Conservation (phyloP, 2,797 vertebrate genomes). For the Salarias fasciatus region DNA sequence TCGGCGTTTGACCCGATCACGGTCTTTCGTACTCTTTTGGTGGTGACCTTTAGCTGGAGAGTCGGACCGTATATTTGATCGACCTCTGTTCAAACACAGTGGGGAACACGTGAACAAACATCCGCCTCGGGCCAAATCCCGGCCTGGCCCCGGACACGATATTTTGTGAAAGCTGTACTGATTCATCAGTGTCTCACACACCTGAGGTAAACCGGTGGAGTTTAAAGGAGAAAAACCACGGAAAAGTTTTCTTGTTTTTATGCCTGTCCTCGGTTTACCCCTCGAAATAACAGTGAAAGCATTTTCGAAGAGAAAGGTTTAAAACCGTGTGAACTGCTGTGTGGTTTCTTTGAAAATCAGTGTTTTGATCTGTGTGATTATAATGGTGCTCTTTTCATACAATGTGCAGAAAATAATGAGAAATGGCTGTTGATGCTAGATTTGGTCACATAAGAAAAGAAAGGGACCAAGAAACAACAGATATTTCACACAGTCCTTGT, state of each 20-base stretch:
- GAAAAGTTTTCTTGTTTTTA: constrained; percentile 2
- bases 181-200: neutral
- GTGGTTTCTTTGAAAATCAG: too few species aligned
- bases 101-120: constrained; percentile 38
- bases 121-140: constrained; percentile 25
- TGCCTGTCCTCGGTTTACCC: neutral
- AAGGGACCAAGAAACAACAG: neutral
- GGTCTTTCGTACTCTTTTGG: constrained; percentile 1
- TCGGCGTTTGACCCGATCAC: neutral
- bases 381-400: too few species aligned
- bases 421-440: too few species aligned
- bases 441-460: constrained; percentile 2
- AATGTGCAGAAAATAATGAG: too few species aligned
- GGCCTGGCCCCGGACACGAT: neutral
- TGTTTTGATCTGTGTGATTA: too few species aligned
- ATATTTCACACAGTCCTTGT: neutral
- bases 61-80: constrained; percentile 39
- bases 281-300: neutral
- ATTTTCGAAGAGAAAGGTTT: constrained; percentile 1
- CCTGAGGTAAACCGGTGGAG: neutral
- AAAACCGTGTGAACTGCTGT: neutral
- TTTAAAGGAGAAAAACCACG: neutral
- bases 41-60: constrained; percentile 41
- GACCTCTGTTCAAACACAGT: constrained; percentile 56
- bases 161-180: constrained; percentile 4